Evolutionary conservation across 2,888 invertebrate species (phyloP).

Genomic region (Colostygia pectinataria): DNA sequence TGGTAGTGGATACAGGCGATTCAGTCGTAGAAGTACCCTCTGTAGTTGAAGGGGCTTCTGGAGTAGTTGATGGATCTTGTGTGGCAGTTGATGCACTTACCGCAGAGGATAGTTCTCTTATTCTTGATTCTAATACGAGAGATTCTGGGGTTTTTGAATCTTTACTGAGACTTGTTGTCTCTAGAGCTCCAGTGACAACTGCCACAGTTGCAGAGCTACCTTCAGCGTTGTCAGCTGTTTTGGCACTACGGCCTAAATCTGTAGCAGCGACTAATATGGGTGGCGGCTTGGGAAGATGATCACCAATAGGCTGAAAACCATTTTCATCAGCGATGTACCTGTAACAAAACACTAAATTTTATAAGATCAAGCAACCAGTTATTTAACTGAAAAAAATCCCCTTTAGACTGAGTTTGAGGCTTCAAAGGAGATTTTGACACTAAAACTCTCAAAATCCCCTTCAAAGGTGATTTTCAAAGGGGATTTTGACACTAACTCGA

Average conservation of each 20-base stretch:
- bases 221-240: constrained; percentile 45
- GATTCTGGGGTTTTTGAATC: too few relatives aligned
- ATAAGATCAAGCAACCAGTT: too few relatives aligned
- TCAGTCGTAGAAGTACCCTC: constrained; percentile 16
- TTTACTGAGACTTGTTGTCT: not conserved
- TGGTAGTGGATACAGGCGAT: constrained; percentile 11
- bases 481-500: too few relatives aligned
- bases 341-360: constrained; percentile 18
- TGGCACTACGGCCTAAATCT: constrained; percentile 27
- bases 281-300: constrained; percentile 53
- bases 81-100: constrained; percentile 10
- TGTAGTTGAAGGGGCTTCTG: constrained; percentile 28
- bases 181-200: constrained; percentile 11
- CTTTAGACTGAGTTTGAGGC: too few relatives aligned
- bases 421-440: too few relatives aligned
- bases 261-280: constrained; percentile 27
- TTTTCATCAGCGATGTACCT: constrained; percentile 89
- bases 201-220: constrained; percentile 42
- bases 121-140: constrained; percentile 14
- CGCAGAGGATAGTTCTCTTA: constrained; percentile 13
- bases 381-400: too few relatives aligned
- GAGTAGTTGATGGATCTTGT: constrained; percentile 21
- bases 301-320: constrained; percentile 86
- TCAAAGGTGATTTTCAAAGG: too few relatives aligned
- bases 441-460: too few relatives aligned